Evolutionary conservation across 2,888 invertebrate genomes (phyloP), one percentile per base, ranked within the genome.

Genomic region (Arctia plantaginis): DNA sequence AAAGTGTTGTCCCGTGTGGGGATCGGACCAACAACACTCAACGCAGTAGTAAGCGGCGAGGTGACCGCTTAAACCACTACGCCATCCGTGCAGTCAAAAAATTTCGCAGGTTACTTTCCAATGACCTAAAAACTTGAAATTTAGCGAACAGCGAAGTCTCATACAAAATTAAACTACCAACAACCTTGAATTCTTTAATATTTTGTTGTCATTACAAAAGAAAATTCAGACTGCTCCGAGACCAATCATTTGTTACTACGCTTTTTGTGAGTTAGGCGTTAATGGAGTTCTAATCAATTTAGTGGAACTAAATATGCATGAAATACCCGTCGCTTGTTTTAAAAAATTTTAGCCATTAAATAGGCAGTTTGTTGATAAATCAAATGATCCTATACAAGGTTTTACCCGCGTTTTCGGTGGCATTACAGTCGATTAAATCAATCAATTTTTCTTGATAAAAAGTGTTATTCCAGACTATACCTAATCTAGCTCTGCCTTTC

Each of bases 291-390:
- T 51, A 68, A 73, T 69, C 69, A 41, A 73, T 73, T 73, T 44
- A 69, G 55, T 66, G 66, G n/a, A 73, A 73, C 73, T 65, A 73
- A 73, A 66, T 66, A 41, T 18, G 66, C 33, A 33, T 69, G 66
- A 73, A 73, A 69, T 59, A 69, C 41, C 23, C 65, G 39, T 69
- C 69, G 73, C 69, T 73, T 39, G 69, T 69, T 73, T 73, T 69
- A n/a, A n/a, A 66, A n/a, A 35, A 51, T 39, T 71, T 71, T 18
- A 55, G 62, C 65, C 66, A 73, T 73, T 66, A 73, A 69, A 69
- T 59, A 55, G 35, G 73, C 65, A 51, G 64, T 51, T 69, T 73
- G 47, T 51, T 65, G 65, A 64, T 65, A 59, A 30, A 65, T 47
- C 33, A 51, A 69, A 33, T 64, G 1, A 30, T 27, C 13, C n/a